A percentile compares a stretch with the other conserved stretches of the same genome.
Conservation (phyloP, 2,797 vertebrate species). For the Pipistrellus pipistrellus region DNA sequence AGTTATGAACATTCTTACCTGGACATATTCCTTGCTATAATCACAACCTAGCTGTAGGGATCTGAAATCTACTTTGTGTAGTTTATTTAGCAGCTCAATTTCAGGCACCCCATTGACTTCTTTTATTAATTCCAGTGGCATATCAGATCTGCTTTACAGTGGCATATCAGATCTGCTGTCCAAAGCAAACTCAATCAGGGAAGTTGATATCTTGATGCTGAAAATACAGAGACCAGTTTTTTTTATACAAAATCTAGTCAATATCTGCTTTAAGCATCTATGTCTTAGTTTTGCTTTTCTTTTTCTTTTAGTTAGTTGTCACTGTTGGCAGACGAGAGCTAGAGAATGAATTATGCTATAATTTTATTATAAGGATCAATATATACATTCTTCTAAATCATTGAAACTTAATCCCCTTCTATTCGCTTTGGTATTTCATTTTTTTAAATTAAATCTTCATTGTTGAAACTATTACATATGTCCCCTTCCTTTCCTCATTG, state of each 20-base stretch:
- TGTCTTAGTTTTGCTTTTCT: background rate
- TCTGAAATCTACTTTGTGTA: slow-evolving; percentile 80
- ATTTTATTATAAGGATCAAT: slow-evolving; percentile 25
- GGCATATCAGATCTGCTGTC: slow-evolving; percentile 77
- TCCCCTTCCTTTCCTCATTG: no score
- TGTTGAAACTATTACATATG: no score
- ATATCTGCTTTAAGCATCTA: background rate
- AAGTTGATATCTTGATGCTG: background rate
- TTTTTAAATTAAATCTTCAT: no score
- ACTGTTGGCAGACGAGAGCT: background rate
- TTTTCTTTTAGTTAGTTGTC: background rate
- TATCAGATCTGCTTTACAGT: slow-evolving; percentile 72
- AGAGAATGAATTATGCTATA: background rate
- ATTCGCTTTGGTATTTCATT: background rate
- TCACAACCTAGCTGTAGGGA: slow-evolving; percentile 77
- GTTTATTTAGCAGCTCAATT: slow-evolving; percentile 74
- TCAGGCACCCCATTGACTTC: slow-evolving; percentile 68
- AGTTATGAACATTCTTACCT: slow-evolving; percentile 81
- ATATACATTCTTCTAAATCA: background rate
- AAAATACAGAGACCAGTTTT: slow-evolving; percentile 35
- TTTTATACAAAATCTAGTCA: slow-evolving; percentile 10
- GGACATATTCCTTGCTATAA: slow-evolving; percentile 82
- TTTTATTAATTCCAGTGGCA: slow-evolving; percentile 85
- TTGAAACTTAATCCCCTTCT: background rate
- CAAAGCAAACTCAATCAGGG: slow-evolving; percentile 25